A percentile compares a stretch with the other conserved stretches of the same genome.
phyloP scores from a whole-genome alignment of 2,797 vertebrate species.

The Cirrhinus mrigala region DNA sequence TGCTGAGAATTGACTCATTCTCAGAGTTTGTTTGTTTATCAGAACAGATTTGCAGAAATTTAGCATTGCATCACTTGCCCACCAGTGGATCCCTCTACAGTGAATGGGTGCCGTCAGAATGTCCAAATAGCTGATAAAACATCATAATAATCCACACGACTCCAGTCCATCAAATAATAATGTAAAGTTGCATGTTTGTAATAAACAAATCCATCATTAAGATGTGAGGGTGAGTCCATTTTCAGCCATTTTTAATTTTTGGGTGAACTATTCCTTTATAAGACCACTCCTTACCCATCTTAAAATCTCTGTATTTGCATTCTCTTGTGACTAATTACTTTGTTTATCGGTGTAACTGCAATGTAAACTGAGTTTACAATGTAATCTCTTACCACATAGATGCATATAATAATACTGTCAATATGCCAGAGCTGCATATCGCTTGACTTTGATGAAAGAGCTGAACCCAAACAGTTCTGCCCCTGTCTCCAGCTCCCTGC shows the following conservation, averaged over 20 bases:
- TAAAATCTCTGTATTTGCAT: not conserved
- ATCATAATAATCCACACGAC: not conserved
- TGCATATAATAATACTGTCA: conserved; percentile 9
- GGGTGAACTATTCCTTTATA: not conserved
- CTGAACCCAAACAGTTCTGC: conserved; percentile 24
- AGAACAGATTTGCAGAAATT: not conserved
- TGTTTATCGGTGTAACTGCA: not conserved
- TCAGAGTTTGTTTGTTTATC: not conserved
- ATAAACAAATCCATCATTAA: not conserved
- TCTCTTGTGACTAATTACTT: not conserved
- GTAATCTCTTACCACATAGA: not conserved
- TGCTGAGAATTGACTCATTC: not conserved
- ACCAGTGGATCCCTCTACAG: not conserved
- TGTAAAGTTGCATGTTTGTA: not conserved
- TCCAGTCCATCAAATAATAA: not conserved
- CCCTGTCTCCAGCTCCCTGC: conserved; percentile 34
- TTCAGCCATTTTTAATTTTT: not conserved
- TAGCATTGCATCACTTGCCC: not conserved
- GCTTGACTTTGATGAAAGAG: conserved; percentile 17
- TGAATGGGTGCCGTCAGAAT: not conserved
- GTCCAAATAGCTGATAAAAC: not conserved
- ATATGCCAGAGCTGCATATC: not conserved
- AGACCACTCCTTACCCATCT: no score
- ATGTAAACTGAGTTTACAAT: conserved; percentile 16
- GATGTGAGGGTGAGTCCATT: not conserved